Percentiles rank a stretch among this genome's conserved stretches.
Conservation (phyloP, 2,797 vertebrate genomes). For the Enteromius unitaeniatus region DNA sequence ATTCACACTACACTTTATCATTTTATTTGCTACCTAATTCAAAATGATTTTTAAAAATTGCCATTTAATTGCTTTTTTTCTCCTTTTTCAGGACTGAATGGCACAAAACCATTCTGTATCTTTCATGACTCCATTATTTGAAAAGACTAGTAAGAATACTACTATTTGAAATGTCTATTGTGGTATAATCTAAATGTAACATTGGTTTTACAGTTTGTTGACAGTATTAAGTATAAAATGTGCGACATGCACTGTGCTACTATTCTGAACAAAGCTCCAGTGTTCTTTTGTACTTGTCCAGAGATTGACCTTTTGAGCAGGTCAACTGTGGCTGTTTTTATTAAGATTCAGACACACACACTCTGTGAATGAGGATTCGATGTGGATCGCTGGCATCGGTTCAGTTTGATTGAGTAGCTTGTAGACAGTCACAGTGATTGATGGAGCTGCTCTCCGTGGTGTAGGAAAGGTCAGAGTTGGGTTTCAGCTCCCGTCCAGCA, state of each 20-base stretch:
- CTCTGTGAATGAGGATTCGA: slow-evolving; percentile 18
- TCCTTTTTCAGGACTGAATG: not conserved
- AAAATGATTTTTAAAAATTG: not conserved
- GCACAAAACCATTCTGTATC: not conserved
- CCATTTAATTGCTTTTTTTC: not conserved
- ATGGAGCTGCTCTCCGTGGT: slow-evolving; percentile 42
- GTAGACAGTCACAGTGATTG: slow-evolving; percentile 36
- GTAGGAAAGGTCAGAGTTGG: slow-evolving; percentile 49
- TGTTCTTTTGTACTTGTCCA: slow-evolving; percentile 23
- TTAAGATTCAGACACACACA: slow-evolving; percentile 30
- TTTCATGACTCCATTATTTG: slow-evolving; percentile 4
- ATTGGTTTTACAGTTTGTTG: not conserved
- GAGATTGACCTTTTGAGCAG: slow-evolving; percentile 14
- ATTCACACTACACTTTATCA: not conserved
- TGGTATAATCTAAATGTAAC: not conserved
- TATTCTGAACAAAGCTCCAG: not conserved
- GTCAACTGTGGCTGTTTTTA: slow-evolving; percentile 36
- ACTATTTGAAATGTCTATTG: not conserved
- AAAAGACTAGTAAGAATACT: not conserved
- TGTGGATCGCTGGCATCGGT: slow-evolving; percentile 36
- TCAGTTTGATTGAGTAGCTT: slow-evolving; percentile 45
- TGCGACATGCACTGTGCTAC: not conserved
- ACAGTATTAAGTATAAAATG: not conserved
- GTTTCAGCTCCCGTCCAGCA: slow-evolving; percentile 33
- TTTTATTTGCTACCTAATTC: not conserved